Evolutionary conservation across 2,888 invertebrate genomes (phyloP).

Genomic region (Danaus chrysippus): DNA sequence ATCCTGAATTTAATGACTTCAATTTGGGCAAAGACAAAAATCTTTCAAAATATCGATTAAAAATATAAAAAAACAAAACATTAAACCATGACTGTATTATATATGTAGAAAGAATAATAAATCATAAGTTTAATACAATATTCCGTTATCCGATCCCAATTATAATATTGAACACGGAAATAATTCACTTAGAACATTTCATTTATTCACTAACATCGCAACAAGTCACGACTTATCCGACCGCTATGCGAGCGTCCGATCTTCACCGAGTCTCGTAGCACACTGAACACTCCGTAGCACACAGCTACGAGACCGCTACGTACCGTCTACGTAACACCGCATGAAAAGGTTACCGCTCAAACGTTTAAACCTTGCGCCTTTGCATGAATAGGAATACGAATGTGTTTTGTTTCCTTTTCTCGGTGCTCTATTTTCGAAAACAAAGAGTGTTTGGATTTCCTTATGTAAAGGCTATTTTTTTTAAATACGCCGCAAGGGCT

Average conservation of each 20-base stretch:
- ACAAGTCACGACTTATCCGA: constrained; percentile 38
- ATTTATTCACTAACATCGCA: constrained; percentile 39
- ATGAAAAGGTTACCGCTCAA: constrained; percentile 69
- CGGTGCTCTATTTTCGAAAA: constrained; percentile 61
- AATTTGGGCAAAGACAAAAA: no score
- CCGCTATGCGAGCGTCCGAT: constrained; percentile 40
- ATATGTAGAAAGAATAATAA: no score
- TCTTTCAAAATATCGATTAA: no score
- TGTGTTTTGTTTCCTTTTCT: constrained; percentile 61
- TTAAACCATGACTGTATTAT: no score
- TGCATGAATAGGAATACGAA: constrained; percentile 66
- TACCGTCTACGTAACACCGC: constrained; percentile 41
- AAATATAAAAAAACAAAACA: no score
- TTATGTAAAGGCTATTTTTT: constrained; percentile 33
- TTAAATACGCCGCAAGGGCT: constrained; percentile 27
- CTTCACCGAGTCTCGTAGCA: constrained; percentile 53
- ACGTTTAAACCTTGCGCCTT: constrained; percentile 69
- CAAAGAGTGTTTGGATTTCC: constrained; percentile 60
- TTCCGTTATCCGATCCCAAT: constrained; percentile 11
- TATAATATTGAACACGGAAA: constrained; percentile 19
- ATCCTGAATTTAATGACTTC: no score
- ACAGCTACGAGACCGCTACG: constrained; percentile 47
- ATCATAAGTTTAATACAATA: neutral
- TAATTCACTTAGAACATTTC: constrained; percentile 22
- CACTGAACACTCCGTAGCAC: constrained; percentile 54